phyloP scores from a whole-genome alignment of 2,888 invertebrate genomes.

The Xanthia togata region DNA sequence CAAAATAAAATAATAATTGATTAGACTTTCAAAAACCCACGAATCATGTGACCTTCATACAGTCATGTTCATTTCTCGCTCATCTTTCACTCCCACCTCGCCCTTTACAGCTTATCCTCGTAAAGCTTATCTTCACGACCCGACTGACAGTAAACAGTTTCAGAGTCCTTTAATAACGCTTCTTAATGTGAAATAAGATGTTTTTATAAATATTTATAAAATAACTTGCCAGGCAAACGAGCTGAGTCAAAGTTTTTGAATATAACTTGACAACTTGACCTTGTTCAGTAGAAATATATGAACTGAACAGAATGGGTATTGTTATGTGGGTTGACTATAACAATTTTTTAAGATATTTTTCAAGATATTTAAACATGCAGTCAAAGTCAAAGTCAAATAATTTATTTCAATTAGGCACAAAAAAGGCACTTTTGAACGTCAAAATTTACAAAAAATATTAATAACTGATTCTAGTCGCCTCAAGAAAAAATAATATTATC shows the following conservation, averaged over 20 bases:
- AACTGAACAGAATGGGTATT: neutral
- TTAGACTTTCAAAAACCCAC: neutral
- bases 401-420: too few relatives aligned
- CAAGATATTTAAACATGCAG: too few relatives aligned
- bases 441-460: too few relatives aligned
- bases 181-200: conserved; percentile 48
- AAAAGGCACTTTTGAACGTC: too few relatives aligned
- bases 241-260: conserved; percentile 19
- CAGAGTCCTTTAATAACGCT: conserved; percentile 34
- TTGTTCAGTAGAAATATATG: neutral
- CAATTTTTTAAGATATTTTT: too few relatives aligned
- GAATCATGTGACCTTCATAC: neutral
- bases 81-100: conserved; percentile 27
- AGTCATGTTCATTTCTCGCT: conserved; percentile 16
- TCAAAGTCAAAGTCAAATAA: too few relatives aligned
- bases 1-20: neutral
- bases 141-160: conserved; percentile 52
- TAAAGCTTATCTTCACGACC: conserved; percentile 61
- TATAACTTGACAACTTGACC: conserved; percentile 12
- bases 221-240: conserved; percentile 10
- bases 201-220: conserved; percentile 54
- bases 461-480: too few relatives aligned
- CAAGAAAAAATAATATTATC: too few relatives aligned
- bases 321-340: neutral
- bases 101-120: conserved; percentile 44